Conservation (phyloP, 1,140 invertebrate genomes). For the Lethrus apterus region DNA sequence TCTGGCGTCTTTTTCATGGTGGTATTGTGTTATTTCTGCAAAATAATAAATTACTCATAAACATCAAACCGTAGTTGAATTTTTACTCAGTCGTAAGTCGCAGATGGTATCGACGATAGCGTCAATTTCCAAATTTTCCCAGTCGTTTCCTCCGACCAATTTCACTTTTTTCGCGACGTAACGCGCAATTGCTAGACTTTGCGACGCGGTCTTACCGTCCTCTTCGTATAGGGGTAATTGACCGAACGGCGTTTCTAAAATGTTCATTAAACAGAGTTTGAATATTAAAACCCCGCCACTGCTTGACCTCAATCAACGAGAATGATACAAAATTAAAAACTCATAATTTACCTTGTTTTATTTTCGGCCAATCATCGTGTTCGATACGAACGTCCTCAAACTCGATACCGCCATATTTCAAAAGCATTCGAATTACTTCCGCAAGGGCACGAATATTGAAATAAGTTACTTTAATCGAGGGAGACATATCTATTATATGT, state of each 20-base stretch:
- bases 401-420: constrained; percentile 59
- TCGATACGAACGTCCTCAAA: constrained; percentile 64
- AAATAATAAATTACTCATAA: background rate
- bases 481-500: no score
- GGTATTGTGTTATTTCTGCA: constrained; percentile 3
- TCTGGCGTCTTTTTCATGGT: background rate
- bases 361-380: constrained; percentile 47
- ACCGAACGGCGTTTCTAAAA: constrained; percentile 60
- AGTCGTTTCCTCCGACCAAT: constrained; percentile 55
- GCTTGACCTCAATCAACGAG: background rate
- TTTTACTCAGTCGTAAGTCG: constrained; percentile 39
- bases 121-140: constrained; percentile 57
- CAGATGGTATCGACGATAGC: constrained; percentile 53
- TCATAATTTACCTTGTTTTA: constrained; percentile 42
- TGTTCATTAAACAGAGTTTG: background rate
- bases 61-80: background rate
- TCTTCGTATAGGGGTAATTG: constrained; percentile 65
- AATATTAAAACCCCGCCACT: background rate
- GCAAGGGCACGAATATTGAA: constrained; percentile 61
- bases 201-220: constrained; percentile 58
- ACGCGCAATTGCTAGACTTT: constrained; percentile 61
- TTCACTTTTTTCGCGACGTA: constrained; percentile 60
- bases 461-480: constrained; percentile 54
- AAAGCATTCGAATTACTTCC: constrained; percentile 64
- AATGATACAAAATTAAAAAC: background rate